Evolutionary conservation across 2,888 invertebrate genomes (phyloP).

Genomic region (Andrena praecox): DNA sequence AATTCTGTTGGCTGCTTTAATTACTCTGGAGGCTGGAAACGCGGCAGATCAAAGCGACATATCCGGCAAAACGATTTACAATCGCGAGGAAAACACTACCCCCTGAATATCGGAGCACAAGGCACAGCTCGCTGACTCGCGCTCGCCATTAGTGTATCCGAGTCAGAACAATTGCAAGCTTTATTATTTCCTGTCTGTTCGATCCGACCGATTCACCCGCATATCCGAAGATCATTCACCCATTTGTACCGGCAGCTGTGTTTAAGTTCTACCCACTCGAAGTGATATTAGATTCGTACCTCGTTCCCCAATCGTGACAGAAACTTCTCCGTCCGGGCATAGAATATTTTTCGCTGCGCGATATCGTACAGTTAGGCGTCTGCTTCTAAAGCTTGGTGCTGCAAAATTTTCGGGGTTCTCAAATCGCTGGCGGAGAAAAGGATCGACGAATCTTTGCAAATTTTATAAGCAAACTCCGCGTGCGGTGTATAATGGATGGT

Average conservation of each 20-base stretch:
- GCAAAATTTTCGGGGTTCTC: not conserved
- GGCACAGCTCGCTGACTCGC: not conserved
- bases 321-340: too few relatives aligned
- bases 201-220: not conserved
- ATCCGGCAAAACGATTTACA: constrained; percentile 46
- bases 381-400: too few relatives aligned
- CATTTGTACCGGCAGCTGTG: not conserved
- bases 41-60: constrained; percentile 67
- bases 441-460: constrained; percentile 45
- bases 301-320: not conserved
- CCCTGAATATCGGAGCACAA: not conserved
- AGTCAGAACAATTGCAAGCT: constrained; percentile 7
- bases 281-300: not conserved
- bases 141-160: not conserved
- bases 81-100: constrained; percentile 37
- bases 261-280: not conserved
- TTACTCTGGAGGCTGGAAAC: constrained; percentile 61
- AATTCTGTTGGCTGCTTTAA: constrained; percentile 75
- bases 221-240: not conserved
- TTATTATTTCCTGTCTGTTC: constrained; percentile 9
- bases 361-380: too few relatives aligned
- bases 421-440: not conserved
- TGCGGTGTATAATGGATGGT: constrained; percentile 41
- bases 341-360: too few relatives aligned
- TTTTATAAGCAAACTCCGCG: constrained; percentile 44